Evolutionary conservation across 2,797 vertebrate genomes (phyloP).

Genomic region (Emydoidea blandingii): DNA sequence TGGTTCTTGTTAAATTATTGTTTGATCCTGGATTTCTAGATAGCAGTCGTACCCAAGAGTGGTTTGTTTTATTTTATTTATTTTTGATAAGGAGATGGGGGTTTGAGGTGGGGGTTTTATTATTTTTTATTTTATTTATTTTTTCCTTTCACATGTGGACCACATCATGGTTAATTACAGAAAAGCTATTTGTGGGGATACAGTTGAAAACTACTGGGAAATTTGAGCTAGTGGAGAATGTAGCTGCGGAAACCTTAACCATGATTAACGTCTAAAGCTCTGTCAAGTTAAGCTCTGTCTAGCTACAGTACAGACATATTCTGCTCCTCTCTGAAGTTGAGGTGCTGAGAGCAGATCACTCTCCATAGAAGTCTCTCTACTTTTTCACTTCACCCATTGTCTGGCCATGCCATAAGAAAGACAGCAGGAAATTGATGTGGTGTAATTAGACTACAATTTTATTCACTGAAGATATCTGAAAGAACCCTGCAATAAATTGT

Average conservation of each 20-base stretch:
- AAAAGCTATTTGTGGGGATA: background rate
- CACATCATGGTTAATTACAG: rapidly evolving
- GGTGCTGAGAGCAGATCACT: background rate
- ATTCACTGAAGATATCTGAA: background rate
- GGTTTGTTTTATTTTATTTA: background rate
- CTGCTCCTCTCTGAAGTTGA: background rate
- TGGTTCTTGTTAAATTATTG: background rate
- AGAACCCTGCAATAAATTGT: background rate
- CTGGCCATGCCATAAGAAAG: background rate
- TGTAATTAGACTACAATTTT: background rate
- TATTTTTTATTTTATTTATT: background rate
- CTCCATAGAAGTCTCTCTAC: background rate
- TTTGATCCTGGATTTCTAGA: background rate
- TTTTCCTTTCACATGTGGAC: background rate
- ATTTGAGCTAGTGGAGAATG: background rate
- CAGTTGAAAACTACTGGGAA: background rate
- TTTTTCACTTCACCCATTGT: background rate
- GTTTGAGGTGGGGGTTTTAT: background rate
- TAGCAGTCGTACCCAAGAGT: background rate
- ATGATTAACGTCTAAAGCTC: background rate
- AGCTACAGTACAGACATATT: background rate
- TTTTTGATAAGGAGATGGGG: background rate
- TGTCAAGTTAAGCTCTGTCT: background rate
- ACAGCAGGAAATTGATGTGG: background rate
- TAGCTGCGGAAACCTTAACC: background rate